These are phyloP conservation scores for Ciconia maguari DNA, from an alignment of 2,113 vertebrate species.

Conservation along the genomic window DNA sequence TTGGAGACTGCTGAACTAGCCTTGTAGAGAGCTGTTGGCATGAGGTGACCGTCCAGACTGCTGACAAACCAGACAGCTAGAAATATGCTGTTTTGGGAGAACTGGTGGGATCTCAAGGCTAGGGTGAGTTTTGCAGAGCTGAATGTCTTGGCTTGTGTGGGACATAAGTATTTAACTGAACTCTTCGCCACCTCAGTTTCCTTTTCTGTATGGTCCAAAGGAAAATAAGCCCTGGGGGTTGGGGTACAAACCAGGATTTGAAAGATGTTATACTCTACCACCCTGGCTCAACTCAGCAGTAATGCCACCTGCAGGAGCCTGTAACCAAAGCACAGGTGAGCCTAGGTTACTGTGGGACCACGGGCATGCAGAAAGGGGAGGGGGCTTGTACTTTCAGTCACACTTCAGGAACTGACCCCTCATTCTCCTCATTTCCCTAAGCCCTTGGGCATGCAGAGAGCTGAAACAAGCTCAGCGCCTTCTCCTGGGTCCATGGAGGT, in stretches of 20 bases:
- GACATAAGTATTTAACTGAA: neutral
- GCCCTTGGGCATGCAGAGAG: neutral
- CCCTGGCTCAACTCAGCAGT: neutral
- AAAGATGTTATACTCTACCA: neutral
- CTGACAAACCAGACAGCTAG: neutral
- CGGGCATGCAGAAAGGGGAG: neutral
- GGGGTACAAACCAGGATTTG: neutral
- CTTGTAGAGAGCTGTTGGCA: neutral
- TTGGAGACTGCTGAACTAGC: too few species aligned
- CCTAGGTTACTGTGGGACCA: too few species aligned
- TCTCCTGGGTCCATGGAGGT: too few species aligned
- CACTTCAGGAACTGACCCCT: neutral
- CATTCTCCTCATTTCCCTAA: neutral
- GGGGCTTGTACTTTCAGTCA: neutral
- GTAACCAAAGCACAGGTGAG: too few species aligned
- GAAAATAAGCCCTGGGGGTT: neutral
- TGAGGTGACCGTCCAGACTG: neutral
- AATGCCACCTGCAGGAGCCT: neutral
- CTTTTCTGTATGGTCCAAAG: neutral
- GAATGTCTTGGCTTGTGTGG: neutral
- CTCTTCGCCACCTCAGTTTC: neutral
- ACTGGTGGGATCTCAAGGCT: neutral
- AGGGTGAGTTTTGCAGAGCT: neutral
- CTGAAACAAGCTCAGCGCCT: neutral
- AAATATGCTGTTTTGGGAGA: neutral